Evolutionary conservation across 2,888 invertebrate species (phyloP).

Genomic region (Amphimallon solstitiale): DNA sequence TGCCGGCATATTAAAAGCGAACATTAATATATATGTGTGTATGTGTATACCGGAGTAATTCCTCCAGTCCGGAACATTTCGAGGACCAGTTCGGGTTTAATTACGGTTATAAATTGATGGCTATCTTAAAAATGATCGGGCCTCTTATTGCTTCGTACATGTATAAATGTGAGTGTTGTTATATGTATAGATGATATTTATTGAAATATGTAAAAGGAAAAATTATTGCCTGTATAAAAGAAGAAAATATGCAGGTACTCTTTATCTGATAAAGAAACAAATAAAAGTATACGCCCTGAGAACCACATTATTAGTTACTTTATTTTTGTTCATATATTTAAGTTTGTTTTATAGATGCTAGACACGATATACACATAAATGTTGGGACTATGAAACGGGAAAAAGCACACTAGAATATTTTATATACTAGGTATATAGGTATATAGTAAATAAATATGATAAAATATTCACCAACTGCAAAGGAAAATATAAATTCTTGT

Average conservation of each 20-base stretch:
- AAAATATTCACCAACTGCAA: too few species aligned
- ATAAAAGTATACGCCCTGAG: constrained; percentile 19
- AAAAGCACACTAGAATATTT: neutral
- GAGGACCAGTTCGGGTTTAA: constrained; percentile 10
- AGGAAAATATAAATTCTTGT: too few species aligned
- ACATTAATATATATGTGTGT: neutral
- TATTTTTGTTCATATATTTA: constrained; percentile 19
- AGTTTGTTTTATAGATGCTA: constrained; percentile 13
- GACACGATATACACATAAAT: constrained; percentile 17
- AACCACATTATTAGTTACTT: constrained; percentile 12
- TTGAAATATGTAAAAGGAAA: constrained; percentile 15
- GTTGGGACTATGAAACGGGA: neutral
- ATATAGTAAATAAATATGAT: neutral
- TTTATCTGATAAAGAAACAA: constrained; percentile 25
- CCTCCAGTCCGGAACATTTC: neutral
- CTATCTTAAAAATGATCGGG: constrained; percentile 7
- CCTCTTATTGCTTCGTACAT: constrained; percentile 1
- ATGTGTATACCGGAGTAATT: neutral
- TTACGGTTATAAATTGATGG: constrained; percentile 13
- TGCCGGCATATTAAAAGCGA: neutral
- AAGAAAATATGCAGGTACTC: constrained; percentile 9
- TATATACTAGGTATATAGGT: neutral
- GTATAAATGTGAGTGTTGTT: neutral
- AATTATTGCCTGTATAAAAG: neutral
- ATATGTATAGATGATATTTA: constrained; percentile 19